These are phyloP conservation scores for Acrocephalus scirpaceus DNA, from an alignment of 2,797 vertebrate genomes.

Conservation along the genomic window DNA sequence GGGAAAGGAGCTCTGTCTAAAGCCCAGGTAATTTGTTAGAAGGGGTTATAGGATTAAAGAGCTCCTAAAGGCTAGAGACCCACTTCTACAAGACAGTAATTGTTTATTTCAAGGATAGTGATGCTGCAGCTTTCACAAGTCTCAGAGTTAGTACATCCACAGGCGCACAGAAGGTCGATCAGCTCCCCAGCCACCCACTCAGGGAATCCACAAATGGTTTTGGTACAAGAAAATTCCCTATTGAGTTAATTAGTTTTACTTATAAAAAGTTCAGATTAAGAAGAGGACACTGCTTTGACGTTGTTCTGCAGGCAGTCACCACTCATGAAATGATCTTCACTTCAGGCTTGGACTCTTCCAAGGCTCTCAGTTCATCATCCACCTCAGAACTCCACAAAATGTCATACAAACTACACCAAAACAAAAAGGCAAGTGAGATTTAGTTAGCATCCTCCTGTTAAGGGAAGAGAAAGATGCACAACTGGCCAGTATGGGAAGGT, in stretches of 20 bases:
- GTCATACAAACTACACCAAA: slow-evolving; percentile 68
- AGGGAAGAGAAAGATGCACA: not conserved
- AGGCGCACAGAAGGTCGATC: not conserved
- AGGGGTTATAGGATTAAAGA: slow-evolving; percentile 29
- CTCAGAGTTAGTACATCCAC: not conserved
- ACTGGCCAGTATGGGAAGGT: not conserved
- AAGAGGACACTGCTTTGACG: not conserved
- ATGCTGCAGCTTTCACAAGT: not conserved
- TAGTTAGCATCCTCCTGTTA: not conserved
- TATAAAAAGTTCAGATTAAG: slow-evolving; percentile 25
- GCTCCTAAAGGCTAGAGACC: slow-evolving; percentile 22
- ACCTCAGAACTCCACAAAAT: slow-evolving; percentile 65
- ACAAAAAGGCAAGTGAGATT: not conserved
- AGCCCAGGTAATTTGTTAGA: not conserved
- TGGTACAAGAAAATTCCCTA: slow-evolving; percentile 22
- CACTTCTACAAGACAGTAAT: slow-evolving; percentile 19
- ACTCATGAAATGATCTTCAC: slow-evolving; percentile 74
- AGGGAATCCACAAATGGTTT: not conserved
- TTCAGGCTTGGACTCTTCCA: slow-evolving; percentile 64
- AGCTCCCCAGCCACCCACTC: not conserved
- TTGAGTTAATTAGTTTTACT: slow-evolving; percentile 38
- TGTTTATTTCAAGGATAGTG: slow-evolving; percentile 23
- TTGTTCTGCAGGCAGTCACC: slow-evolving; percentile 2
- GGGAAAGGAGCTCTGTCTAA: not conserved
- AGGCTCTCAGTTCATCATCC: slow-evolving; percentile 54